Conservation (phyloP, 2,113 vertebrate species). For the Petromus typicus region DNA sequence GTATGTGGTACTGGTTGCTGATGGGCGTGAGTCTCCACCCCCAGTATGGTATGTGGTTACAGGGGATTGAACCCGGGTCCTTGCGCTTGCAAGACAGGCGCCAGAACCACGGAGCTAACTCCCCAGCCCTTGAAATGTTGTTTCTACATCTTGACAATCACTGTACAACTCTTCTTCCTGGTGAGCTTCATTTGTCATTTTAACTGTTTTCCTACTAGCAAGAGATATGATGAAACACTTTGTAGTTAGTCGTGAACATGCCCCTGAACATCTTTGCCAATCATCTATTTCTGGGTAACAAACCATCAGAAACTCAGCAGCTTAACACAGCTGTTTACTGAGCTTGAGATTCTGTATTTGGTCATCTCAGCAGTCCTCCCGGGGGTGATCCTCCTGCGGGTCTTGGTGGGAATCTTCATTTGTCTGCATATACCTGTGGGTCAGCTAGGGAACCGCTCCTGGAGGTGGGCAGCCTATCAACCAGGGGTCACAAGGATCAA, state of each 20-base stretch:
- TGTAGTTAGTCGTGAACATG: slow-evolving; percentile 84
- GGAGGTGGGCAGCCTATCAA: background rate
- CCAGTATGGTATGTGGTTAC: no score
- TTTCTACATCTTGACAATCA: background rate
- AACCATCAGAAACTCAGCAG: slow-evolving; percentile 38
- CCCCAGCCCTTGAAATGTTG: slow-evolving; percentile 49
- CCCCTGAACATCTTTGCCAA: slow-evolving; percentile 81
- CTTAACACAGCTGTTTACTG: slow-evolving; percentile 43
- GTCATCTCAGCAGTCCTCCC: slow-evolving; percentile 10
- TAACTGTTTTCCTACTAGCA: slow-evolving; percentile 84
- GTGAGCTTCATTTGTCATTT: slow-evolving; percentile 83
- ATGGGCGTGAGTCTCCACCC: no score
- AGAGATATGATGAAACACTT: slow-evolving; percentile 79
- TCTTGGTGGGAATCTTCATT: slow-evolving; percentile 16
- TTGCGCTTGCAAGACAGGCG: no score
- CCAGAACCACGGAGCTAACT: no score
- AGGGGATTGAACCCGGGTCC: no score
- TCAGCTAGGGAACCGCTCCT: slow-evolving; percentile 27
- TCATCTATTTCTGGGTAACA: slow-evolving; percentile 52
- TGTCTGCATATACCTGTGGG: background rate
- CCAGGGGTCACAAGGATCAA: background rate
- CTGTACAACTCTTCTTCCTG: background rate
- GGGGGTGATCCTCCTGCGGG: slow-evolving; percentile 1
- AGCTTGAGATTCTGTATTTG: slow-evolving; percentile 21
- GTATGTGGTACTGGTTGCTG: no score